These are phyloP conservation scores for Montipora capricornis DNA, from an alignment of 64 coral and sea anemone species.

Conservation along the genomic window DNA sequence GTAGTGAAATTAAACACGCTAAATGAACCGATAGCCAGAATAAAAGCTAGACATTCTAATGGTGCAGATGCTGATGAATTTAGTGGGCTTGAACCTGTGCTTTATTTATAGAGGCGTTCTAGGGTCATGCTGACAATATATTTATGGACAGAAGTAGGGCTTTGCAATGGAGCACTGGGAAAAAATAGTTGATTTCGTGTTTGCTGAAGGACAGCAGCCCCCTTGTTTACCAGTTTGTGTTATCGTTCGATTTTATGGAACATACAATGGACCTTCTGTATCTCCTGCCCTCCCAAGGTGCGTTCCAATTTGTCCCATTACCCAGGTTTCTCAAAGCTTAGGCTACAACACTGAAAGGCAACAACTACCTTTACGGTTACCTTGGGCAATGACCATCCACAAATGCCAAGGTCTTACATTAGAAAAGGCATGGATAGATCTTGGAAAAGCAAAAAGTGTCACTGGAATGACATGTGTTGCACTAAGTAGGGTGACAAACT, in stretches of 20 bases:
- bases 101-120: constrained; percentile 1
- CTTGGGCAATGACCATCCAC: constrained; percentile 49
- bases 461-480: constrained; percentile 44
- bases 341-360: constrained; percentile 38
- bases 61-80: constrained; percentile 34
- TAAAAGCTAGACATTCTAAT: constrained; percentile 61
- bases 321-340: constrained; percentile 36
- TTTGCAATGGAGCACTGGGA: constrained; percentile 56
- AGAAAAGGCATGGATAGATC: constrained; percentile 43
- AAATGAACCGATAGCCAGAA: constrained; percentile 24
- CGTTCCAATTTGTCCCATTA: constrained; percentile 41
- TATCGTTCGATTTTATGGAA: constrained; percentile 45
- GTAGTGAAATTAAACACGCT: constrained; percentile 8
- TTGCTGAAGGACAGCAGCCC: constrained; percentile 20
- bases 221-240: constrained; percentile 47
- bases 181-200: constrained; percentile 47
- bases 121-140: constrained; percentile 50
- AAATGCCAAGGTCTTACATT: not conserved
- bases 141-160: constrained; percentile 29
- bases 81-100: constrained; percentile 19
- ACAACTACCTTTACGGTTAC: constrained; percentile 48
- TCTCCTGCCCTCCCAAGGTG: constrained; percentile 47
- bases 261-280: constrained; percentile 47
- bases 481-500: constrained; percentile 31
- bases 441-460: constrained; percentile 26